These are phyloP conservation scores for Ceriagrion tenellum DNA, from an alignment of 2,888 invertebrate species.

Conservation along the genomic window DNA sequence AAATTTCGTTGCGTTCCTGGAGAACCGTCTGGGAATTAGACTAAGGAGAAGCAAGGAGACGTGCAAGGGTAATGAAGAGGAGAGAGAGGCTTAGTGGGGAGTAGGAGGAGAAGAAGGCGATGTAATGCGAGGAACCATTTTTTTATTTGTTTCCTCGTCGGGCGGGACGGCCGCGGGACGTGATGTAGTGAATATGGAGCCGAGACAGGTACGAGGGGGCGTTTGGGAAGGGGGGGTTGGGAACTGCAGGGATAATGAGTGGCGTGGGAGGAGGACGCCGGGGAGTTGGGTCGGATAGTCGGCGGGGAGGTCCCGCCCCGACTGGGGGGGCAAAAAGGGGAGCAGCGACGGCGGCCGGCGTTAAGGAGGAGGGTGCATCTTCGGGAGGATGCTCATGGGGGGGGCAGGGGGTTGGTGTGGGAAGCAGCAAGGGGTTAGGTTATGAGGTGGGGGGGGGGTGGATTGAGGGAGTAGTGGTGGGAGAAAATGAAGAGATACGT, in stretches of 20 bases:
- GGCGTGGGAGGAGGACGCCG: background rate
- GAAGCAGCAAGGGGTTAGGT: background rate
- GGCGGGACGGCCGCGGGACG: background rate
- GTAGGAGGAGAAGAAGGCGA: background rate
- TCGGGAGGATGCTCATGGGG: too few relatives aligned
- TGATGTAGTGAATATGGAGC: background rate
- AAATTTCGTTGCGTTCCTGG: background rate
- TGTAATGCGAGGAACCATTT: background rate
- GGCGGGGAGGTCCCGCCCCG: background rate
- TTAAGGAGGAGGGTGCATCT: too few relatives aligned
- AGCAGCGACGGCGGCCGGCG: background rate
- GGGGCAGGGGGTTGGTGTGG: too few relatives aligned
- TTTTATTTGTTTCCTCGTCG: background rate
- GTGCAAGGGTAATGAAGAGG: background rate
- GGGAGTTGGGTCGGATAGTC: background rate
- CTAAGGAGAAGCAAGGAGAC: background rate
- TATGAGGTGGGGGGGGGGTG: background rate
- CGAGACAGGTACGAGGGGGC: background rate
- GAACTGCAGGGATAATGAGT: background rate
- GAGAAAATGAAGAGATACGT: constrained; percentile 60
- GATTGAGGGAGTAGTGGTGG: background rate
- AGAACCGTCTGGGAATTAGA: background rate
- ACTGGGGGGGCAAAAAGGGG: background rate
- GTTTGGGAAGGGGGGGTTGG: background rate
- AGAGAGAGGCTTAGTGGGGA: background rate